Evolutionary conservation across 2,888 invertebrate genomes (phyloP).

Genomic region (Cataglyphis cursor): DNA sequence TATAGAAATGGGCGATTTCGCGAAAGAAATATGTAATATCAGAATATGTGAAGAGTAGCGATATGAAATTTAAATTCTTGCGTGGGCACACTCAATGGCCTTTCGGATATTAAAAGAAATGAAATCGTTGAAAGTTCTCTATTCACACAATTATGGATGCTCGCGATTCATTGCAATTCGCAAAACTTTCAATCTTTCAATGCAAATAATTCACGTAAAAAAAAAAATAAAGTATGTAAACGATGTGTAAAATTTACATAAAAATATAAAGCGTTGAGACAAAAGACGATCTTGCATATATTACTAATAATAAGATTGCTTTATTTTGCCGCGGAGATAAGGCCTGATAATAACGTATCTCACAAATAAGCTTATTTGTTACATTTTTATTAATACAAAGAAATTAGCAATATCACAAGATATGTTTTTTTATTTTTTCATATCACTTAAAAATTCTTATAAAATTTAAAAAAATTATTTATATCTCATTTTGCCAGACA

Average conservation of each 20-base stretch:
- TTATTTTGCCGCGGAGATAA: not conserved
- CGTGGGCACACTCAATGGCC: not conserved
- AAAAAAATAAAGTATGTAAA: not conserved
- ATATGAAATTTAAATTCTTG: constrained; percentile 6
- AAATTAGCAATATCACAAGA: not conserved
- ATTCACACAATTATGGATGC: not conserved
- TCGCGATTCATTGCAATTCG: not conserved
- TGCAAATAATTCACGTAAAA: not conserved
- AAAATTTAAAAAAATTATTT: not conserved
- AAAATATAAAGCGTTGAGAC: not conserved
- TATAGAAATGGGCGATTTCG: not conserved
- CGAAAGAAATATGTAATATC: not conserved
- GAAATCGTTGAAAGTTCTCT: not conserved
- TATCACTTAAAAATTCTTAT: not conserved
- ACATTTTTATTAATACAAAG: not conserved
- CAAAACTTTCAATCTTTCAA: not conserved
- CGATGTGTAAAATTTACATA: not conserved
- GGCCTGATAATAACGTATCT: not conserved
- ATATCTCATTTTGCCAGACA: too few relatives aligned
- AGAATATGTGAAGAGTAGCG: not conserved
- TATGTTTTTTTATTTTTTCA: not conserved
- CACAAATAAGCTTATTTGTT: not conserved
- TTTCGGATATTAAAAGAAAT: not conserved
- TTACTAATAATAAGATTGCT: not conserved
- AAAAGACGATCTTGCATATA: not conserved